Percentiles rank a stretch among this genome's conserved stretches.
Evolutionary conservation across 2,797 vertebrate genomes (phyloP).

Genomic region (Carcharodon carcharias): DNA sequence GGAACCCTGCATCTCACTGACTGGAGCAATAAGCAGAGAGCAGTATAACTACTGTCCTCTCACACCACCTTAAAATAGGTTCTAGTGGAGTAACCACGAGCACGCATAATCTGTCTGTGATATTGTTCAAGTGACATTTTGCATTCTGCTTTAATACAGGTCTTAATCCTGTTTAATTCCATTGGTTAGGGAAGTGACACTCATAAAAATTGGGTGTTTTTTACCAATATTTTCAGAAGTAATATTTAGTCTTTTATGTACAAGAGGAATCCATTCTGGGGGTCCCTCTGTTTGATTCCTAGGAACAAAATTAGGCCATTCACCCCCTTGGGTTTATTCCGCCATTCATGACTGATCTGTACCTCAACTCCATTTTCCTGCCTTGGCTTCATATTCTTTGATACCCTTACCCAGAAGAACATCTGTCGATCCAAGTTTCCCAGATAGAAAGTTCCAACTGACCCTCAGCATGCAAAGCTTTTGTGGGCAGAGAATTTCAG

Average conservation of each 20-base stretch:
- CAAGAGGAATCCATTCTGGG: background rate
- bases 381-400: too few species aligned
- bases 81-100: background rate
- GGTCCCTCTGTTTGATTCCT: background rate
- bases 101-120: too few species aligned
- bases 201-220: background rate
- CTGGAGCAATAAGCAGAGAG: background rate
- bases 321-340: background rate
- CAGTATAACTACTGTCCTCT: background rate
- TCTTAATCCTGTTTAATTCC: background rate
- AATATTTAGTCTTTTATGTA: too few species aligned
- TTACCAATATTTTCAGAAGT: background rate
- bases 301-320: background rate
- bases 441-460: background rate
- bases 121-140: too few species aligned
- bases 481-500: background rate
- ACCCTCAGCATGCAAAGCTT: background rate
- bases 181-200: background rate
- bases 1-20: background rate
- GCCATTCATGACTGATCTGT: background rate
- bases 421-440: background rate
- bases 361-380: background rate
- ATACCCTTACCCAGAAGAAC: background rate
- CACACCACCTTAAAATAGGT: background rate
- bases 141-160: too few species aligned